Percentiles rank a stretch among this genome's conserved stretches.
Conservation (phyloP, 1,140 invertebrate genomes). For the Ganaspis sp. region DNA sequence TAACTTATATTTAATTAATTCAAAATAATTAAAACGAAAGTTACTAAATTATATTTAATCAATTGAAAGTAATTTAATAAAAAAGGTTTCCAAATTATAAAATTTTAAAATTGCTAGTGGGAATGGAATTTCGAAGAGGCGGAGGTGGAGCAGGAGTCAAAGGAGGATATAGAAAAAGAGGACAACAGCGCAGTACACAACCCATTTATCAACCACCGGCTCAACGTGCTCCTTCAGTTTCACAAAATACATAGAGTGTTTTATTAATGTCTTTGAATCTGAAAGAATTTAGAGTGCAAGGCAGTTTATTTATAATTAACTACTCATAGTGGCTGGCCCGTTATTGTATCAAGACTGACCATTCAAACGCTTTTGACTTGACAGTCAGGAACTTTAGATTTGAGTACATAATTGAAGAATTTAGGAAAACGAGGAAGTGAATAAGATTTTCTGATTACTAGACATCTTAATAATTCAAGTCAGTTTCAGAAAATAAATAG, state of each 20-base stretch:
- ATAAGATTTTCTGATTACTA: background rate
- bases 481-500: background rate
- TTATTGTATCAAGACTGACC: conserved; percentile 47
- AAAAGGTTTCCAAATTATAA: no score
- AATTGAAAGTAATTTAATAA: no score
- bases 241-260: conserved; percentile 33
- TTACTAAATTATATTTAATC: no score
- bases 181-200: conserved; percentile 68
- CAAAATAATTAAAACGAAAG: conserved; percentile 18
- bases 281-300: conserved; percentile 19
- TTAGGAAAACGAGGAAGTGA: background rate
- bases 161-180: conserved; percentile 61
- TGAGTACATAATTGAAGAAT: background rate
- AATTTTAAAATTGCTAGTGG: conserved; percentile 46
- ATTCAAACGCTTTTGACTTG: conserved; percentile 13
- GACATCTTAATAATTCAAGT: conserved; percentile 3
- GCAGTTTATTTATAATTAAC: conserved; percentile 31
- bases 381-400: background rate
- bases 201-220: conserved; percentile 74
- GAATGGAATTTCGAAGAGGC: conserved; percentile 67
- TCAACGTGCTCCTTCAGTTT: conserved; percentile 58
- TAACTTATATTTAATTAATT: background rate
- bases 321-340: conserved; percentile 32
- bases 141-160: conserved; percentile 56
- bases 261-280: conserved; percentile 33